Conservation (phyloP, 2,888 invertebrate genomes). For the Tethea ocularis region DNA sequence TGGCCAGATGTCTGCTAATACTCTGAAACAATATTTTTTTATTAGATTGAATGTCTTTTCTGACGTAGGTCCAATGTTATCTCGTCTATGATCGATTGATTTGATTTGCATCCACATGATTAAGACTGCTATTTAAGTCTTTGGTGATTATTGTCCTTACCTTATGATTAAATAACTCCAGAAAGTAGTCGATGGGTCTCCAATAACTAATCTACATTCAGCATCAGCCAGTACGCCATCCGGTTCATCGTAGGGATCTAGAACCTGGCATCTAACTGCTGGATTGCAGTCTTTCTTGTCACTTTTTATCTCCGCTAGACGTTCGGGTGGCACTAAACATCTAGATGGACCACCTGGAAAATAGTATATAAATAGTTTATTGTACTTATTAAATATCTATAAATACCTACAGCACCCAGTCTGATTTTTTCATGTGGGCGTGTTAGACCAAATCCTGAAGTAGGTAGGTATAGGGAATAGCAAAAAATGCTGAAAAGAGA, state of each 20-base stretch:
- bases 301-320: constrained; percentile 59
- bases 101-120: too few relatives aligned
- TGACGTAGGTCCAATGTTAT: too few relatives aligned
- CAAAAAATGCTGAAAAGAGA: too few relatives aligned
- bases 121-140: too few relatives aligned
- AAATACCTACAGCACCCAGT: not conserved
- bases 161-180: constrained; percentile 88
- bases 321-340: constrained; percentile 85
- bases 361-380: not conserved
- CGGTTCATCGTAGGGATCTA: constrained; percentile 87
- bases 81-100: too few relatives aligned
- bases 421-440: too few relatives aligned
- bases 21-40: constrained; percentile 58
- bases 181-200: constrained; percentile 87
- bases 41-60: constrained; percentile 5
- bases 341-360: constrained; percentile 64
- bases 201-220: constrained; percentile 85
- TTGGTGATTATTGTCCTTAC: constrained; percentile 28
- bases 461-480: too few relatives aligned
- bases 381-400: too few relatives aligned
- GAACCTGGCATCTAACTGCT: constrained; percentile 87
- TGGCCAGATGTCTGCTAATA: constrained; percentile 90
- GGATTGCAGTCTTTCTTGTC: constrained; percentile 82
- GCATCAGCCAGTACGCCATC: constrained; percentile 87
- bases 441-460: too few relatives aligned